These are phyloP conservation scores for Pegea sp. DNA, from an alignment of 23 tunicate species.

Conservation along the genomic window DNA sequence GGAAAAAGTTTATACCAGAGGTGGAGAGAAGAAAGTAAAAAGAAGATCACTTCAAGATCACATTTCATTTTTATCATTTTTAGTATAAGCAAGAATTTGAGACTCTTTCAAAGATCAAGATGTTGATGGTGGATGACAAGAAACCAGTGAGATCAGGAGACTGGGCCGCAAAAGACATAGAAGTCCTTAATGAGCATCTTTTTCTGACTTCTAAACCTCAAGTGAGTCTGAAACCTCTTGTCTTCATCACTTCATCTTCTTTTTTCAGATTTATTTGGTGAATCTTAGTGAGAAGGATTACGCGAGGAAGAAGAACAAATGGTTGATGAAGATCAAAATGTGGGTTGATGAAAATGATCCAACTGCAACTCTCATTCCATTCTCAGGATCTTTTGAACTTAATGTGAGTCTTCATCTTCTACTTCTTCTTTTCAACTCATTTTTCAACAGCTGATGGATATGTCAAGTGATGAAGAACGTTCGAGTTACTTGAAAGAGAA, in stretches of 20 bases:
- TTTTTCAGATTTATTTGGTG: conserved; percentile 59
- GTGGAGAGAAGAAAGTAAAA: conserved; percentile 87
- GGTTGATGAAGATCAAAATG: conserved; percentile 73
- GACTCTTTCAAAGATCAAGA: conserved; percentile 34
- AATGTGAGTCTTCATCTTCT: conserved; percentile 13
- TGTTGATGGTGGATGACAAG: conserved; percentile 45
- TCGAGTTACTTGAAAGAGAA: conserved; percentile 36
- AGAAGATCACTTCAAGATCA: neutral
- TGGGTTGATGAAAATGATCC: conserved; percentile 86
- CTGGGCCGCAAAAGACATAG: conserved; percentile 88
- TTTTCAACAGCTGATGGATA: conserved; percentile 12
- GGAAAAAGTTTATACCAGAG: conserved; percentile 76
- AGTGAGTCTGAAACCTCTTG: conserved; percentile 7
- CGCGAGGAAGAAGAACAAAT: conserved; percentile 77
- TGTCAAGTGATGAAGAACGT: conserved; percentile 46
- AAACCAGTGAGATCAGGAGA: conserved; percentile 82
- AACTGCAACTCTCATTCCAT: conserved; percentile 38
- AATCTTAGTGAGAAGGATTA: conserved; percentile 93
- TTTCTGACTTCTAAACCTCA: conserved; percentile 97
- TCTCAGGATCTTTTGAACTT: conserved; percentile 60
- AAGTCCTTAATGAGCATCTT: conserved; percentile 78
- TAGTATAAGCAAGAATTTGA: conserved; percentile 79
- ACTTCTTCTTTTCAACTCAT: neutral
- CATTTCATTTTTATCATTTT: neutral
- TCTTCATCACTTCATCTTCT: neutral